Evolutionary conservation across 1,140 invertebrate genomes (phyloP).

Genomic region (Manduca sexta): DNA sequence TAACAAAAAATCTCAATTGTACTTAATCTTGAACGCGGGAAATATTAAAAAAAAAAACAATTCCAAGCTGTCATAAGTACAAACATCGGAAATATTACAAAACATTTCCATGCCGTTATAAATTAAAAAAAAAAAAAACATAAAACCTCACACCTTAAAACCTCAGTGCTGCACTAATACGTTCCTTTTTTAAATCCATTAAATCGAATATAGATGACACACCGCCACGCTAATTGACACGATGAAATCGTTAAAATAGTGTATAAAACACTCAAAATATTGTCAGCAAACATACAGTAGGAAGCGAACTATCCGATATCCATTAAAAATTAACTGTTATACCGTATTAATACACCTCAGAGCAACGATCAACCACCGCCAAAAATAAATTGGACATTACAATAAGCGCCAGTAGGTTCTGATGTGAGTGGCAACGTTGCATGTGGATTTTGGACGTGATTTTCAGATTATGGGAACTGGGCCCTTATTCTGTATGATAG

Average conservation of each 20-base stretch:
- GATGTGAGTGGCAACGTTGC: background rate
- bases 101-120: too few species aligned
- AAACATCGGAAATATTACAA: background rate
- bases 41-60: too few species aligned
- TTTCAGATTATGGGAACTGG: too few species aligned
- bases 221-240: slow-evolving; percentile 13
- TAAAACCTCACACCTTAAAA: too few species aligned
- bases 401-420: slow-evolving; percentile 3
- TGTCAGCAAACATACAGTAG: slow-evolving; percentile 31
- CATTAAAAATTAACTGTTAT: slow-evolving; percentile 43
- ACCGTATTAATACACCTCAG: slow-evolving; percentile 43
- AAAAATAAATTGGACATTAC: slow-evolving; percentile 37
- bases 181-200: slow-evolving; percentile 5
- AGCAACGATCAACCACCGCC: slow-evolving; percentile 26
- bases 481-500: too few species aligned
- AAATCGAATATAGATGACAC: slow-evolving; percentile 12
- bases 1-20: too few species aligned
- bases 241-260: background rate
- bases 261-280: slow-evolving; percentile 13
- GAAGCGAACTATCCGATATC: slow-evolving; percentile 27
- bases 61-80: background rate
- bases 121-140: slow-evolving; percentile 1
- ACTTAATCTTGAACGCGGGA: too few species aligned
- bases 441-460: background rate
- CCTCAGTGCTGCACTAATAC: background rate